Evolutionary conservation across 2,888 invertebrate genomes (phyloP).

Genomic region (Troides aeacus): DNA sequence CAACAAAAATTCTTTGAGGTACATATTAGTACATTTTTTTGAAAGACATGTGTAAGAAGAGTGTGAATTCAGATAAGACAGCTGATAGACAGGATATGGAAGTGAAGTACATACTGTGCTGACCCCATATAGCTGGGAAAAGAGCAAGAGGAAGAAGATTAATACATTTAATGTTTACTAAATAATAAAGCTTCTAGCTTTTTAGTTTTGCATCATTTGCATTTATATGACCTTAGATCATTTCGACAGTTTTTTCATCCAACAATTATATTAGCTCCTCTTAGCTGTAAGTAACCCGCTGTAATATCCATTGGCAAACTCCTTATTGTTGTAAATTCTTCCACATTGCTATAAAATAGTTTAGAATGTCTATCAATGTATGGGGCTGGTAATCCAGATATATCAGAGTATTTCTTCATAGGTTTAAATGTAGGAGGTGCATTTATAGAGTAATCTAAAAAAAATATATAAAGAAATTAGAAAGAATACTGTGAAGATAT

Average conservation of each 20-base stretch:
- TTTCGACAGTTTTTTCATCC: slow-evolving; percentile 64
- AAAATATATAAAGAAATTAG: slow-evolving; percentile 32
- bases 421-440: slow-evolving; percentile 95
- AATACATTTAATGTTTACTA: too few relatives aligned
- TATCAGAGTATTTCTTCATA: slow-evolving; percentile 95
- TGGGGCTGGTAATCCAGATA: slow-evolving; percentile 91
- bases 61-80: too few relatives aligned
- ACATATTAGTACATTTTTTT: too few relatives aligned
- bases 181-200: neutral
- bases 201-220: neutral
- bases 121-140: too few relatives aligned
- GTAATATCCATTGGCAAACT: slow-evolving; percentile 95
- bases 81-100: too few relatives aligned
- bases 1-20: too few relatives aligned
- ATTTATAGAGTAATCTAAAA: slow-evolving; percentile 90
- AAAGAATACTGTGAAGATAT: neutral
- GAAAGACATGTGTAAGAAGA: too few relatives aligned
- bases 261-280: slow-evolving; percentile 90
- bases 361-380: slow-evolving; percentile 96
- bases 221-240: neutral
- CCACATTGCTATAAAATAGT: slow-evolving; percentile 89
- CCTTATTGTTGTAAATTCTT: slow-evolving; percentile 92
- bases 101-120: too few relatives aligned
- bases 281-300: slow-evolving; percentile 91
- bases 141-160: too few relatives aligned